Base-by-base conservation (phyloP, 2,113 vertebrate species). In the Ornithorhynchus anatinus region DNA sequence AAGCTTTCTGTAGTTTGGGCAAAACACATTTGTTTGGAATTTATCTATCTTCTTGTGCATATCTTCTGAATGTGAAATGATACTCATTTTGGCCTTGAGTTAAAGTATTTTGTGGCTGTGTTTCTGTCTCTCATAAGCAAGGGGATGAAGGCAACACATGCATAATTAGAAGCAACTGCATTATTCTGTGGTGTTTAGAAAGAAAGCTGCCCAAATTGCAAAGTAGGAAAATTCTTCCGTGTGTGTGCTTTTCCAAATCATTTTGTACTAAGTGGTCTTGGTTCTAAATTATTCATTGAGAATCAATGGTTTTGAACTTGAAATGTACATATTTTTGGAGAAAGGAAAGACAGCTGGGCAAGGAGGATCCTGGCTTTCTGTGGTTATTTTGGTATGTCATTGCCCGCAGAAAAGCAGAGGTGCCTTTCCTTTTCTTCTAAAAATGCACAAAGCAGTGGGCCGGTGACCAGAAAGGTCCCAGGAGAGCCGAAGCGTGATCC, bases 351-450 rank as follows among this genome's bases (percentile, higher is more conserved):
- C 52, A 77, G 62, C 40, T 63, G 72, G 37, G 44, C 48, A 27
- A 15, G 51, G 5, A 22, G 29, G 38, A 10, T 53, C 27, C 22
- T 45, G 23, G 33, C 20, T 60, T 48, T 73, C 44, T 77, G 56
- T 68, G 48, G 13, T 13, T 72, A 56, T 80, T 80, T 82, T 71
- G 66, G 48, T 68, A 57, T 80, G 43, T 62, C 47, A 63, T 71
- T 65, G 56, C 63, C 71, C 68, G 25, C 29, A 37, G 60, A 47
- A 72, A 64, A 52, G 27, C 39, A 63, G 3, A 62, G 11, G 35
- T 7, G 29, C 27, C 32, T 23, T 27, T 43, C 54, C 12, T 50
- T 61, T 69, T 72, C 29, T 73, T 64, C 52, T 63, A 48, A 44
- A 81, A 62, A 32, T 47, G 36, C 6, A 31, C 35, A 68, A 27